Percentiles rank a stretch among this genome's conserved stretches.
These are phyloP conservation scores for Sebastes trivittatus DNA, from an alignment of 2,797 vertebrate species.

Conservation along the genomic window DNA sequence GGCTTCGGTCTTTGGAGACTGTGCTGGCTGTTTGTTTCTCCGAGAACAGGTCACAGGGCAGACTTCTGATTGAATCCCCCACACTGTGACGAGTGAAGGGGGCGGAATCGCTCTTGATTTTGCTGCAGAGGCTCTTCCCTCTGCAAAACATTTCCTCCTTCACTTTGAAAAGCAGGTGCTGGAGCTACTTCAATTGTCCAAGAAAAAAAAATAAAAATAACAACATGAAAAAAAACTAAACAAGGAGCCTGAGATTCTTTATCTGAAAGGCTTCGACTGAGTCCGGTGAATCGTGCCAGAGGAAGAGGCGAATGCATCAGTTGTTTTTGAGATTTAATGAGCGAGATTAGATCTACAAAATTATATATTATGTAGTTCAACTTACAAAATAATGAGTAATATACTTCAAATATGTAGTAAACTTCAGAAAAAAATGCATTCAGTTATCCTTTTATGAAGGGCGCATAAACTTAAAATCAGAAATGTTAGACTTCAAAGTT, in stretches of 20 bases:
- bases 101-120: constrained; percentile 59
- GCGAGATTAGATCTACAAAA: constrained; percentile 24
- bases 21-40: constrained; percentile 70
- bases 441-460: background rate
- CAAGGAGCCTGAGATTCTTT: constrained; percentile 13
- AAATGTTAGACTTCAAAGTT: background rate
- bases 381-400: constrained; percentile 1
- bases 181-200: constrained; percentile 36
- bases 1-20: constrained; percentile 69
- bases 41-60: constrained; percentile 70
- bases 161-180: constrained; percentile 61
- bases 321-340: constrained; percentile 30
- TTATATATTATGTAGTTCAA: constrained; percentile 3
- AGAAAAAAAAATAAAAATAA: background rate
- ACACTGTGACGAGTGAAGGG: constrained; percentile 60
- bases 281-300: constrained; percentile 14
- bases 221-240: background rate
- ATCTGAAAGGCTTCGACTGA: constrained; percentile 19
- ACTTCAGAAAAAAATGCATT: background rate
- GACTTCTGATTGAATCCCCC: constrained; percentile 76
- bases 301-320: background rate
- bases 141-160: constrained; percentile 59
- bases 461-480: background rate
- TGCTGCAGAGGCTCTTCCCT: constrained; percentile 71
- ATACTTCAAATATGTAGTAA: background rate